Base-by-base conservation (phyloP, 2,113 vertebrate species). In the Stegostoma tigrinum region DNA sequence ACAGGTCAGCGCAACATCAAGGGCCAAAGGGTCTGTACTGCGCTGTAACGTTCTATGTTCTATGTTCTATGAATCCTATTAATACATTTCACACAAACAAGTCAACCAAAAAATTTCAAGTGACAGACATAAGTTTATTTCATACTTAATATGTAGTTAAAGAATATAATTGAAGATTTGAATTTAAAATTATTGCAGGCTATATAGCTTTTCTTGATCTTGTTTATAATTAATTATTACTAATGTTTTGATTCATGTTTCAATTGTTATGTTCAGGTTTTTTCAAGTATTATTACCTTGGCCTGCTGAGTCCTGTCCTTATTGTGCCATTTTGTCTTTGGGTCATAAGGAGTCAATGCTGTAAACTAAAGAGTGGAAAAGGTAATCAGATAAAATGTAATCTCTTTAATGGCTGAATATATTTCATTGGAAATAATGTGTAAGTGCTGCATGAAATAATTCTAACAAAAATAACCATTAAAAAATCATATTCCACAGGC, bases 351-450 rank as follows among this genome's bases (percentile, higher is more conserved):
- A 72, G 24, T 70, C 27, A 17, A 12, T 52, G 45, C 38, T 12
- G 10, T 70, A 95, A 95, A 95, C 24, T 27, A 42, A 95, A 95
- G 94, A 95, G 48, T 52, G 67, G 89, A 91, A 66, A 95, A 95
- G 67, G 94, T 95, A 95, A 72, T 72, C 38, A 15, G n/a, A 95
- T 95, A 95, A 42, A 95, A 30, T 95, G 10, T 8, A 72, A 30
- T 45, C 42, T 94, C 48, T 17, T 95, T 95, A 30, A 4, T 48
- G 2, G 48, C 19, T 72, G 8, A 94, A 55, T 1, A 67, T 67
- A 27, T 70, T 38, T 45, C 30, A 48, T 10, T 48, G 68, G 52
- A 48, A 45, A 95, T 48, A 34, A 2, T 21, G 14, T 95, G 52
- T 72, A 95, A 61, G 21, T 72, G 12, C 24, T 34, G 24, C 2